Base-by-base conservation (phyloP, 2,888 invertebrate species). In the Imbricaverruca yamaguchii region DNA sequence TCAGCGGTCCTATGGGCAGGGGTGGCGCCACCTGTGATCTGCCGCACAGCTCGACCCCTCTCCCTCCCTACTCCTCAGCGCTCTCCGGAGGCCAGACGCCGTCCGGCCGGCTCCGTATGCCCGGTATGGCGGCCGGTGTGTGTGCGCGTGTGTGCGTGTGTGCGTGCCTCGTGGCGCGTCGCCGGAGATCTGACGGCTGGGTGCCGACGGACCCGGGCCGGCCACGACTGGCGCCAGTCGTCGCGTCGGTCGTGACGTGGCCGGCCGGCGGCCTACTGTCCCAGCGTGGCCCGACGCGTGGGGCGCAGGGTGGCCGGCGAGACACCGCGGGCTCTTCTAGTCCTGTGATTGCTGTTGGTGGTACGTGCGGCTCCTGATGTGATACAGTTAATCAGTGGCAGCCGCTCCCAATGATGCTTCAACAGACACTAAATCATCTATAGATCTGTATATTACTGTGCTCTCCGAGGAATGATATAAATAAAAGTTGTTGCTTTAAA, bases 391-490 rank as follows among this genome's bases (percentile, higher is more conserved):
- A 67, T 67, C 67, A 67, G 67, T 13, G 3, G 67, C 67, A 39
- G 67, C n/a, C 67, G 13, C 67, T 25, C 25, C 9, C 39, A 67
- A 67, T 67, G 67, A 67, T 67, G 67, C 67, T 67, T 67, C 67
- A 23, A 67, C 7, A 39, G 39, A 67, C 67, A 67, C 67, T 67
- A 67, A 67, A 67, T 67, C 67, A 25, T 7, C 25, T 67, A 25
- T 67, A 67, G 23, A 67, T 39, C 67, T 67, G 67, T 67, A 67
- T 67, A 65, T 67, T 63, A 39, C 67, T 39, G 67, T 67, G 67
- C 67, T 67, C 67, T 67, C 67, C 67, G 67, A 67, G 67, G 67
- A 67, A 67, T 67, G 67, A 23, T 67, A 67, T 67, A 67, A 67
- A 67, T 67, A 67, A 67, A 67, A 67, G 65, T 67, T 39, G 67